Conservation (phyloP, 2,797 vertebrate species). For the Sebastes steindachneri region DNA sequence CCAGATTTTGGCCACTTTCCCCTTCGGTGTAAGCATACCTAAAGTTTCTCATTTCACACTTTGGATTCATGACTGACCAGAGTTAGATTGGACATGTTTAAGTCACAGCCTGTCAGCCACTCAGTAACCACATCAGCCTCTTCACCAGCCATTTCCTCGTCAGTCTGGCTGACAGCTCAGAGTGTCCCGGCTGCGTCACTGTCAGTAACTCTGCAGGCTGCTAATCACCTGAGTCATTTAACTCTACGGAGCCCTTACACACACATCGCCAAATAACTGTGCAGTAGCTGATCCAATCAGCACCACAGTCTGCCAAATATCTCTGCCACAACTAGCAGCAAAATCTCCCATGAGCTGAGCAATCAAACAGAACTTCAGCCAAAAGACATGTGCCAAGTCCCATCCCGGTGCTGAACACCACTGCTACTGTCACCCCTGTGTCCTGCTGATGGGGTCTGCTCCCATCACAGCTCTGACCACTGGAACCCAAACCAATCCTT, state of each 20-base stretch:
- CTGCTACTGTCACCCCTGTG: not conserved
- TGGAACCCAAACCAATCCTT: not conserved
- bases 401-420: not conserved
- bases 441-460: not conserved
- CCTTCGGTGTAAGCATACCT: not conserved
- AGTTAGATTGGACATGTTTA: not conserved
- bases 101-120: conserved; percentile 18
- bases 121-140: conserved; percentile 4
- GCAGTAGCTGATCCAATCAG: conserved; percentile 22
- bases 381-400: conserved; percentile 35
- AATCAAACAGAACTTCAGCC: conserved; percentile 28
- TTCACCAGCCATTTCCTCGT: conserved; percentile 23
- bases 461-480: not conserved
- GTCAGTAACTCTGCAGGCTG: conserved; percentile 60
- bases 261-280: conserved; percentile 29
- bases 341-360: conserved; percentile 5
- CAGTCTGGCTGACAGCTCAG: conserved; percentile 28
- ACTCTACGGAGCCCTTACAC: not conserved
- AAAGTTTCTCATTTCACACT: not conserved
- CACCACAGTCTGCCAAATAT: conserved; percentile 28
- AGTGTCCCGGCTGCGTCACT: conserved; percentile 49
- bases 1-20: not conserved
- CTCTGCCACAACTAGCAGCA: conserved; percentile 10
- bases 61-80: not conserved
- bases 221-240: conserved; percentile 60